A percentile compares a stretch with the other conserved stretches of the same genome.
Evolutionary conservation across 1,140 invertebrate species (phyloP).

Genomic region (Pseudoatta argentina): DNA sequence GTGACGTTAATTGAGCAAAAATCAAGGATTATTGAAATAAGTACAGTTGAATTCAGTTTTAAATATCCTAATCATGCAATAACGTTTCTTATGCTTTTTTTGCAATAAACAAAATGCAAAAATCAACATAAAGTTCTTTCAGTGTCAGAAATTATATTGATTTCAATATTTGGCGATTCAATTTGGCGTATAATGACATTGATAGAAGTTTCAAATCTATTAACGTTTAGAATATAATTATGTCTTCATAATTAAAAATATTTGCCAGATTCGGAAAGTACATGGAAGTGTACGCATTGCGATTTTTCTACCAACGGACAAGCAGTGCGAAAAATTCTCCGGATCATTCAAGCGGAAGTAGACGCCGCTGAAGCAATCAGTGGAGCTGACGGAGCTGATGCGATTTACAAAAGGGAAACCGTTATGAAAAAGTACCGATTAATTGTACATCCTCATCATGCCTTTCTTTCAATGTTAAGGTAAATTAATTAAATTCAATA

Average conservation of each 20-base stretch:
- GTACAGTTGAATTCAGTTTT: not conserved
- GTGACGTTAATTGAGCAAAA: not conserved
- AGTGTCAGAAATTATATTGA: not conserved
- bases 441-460: constrained; percentile 91
- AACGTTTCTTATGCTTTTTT: not conserved
- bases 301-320: constrained; percentile 87
- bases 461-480: constrained; percentile 88
- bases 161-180: not conserved
- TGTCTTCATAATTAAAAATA: not conserved
- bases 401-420: constrained; percentile 89
- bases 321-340: constrained; percentile 86
- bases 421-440: constrained; percentile 88
- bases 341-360: constrained; percentile 83
- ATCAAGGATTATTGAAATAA: not conserved
- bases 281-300: constrained; percentile 92
- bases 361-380: constrained; percentile 80
- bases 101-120: not conserved
- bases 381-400: constrained; percentile 85
- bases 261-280: constrained; percentile 85
- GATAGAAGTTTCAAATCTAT: not conserved
- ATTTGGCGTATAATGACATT: not conserved
- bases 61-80: not conserved
- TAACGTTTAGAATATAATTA: constrained; percentile 3
- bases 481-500: constrained; percentile 67
- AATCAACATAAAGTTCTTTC: not conserved